Percentiles rank a stretch among this genome's conserved stretches.
Evolutionary conservation across 2,113 vertebrate genomes (phyloP).

Genomic region (Canis aureus): DNA sequence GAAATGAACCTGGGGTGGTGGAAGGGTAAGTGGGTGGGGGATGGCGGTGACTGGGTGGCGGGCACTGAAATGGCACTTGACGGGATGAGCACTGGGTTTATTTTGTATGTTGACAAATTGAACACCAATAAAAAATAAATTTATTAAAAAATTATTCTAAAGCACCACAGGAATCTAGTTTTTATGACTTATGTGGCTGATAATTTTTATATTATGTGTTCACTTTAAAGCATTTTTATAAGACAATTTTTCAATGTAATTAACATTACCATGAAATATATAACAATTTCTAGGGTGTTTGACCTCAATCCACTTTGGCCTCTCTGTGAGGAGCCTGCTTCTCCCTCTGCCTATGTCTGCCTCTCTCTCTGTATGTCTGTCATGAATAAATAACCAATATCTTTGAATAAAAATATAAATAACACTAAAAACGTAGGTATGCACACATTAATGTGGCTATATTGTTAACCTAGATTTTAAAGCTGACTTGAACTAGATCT

Average conservation of each 20-base stretch:
- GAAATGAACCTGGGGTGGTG: no score
- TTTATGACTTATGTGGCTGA: background rate
- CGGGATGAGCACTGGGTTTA: no score
- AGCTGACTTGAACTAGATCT: constrained; percentile 9
- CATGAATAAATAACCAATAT: background rate
- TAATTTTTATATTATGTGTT: background rate
- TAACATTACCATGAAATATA: background rate
- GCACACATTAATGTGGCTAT: background rate
- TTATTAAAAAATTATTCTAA: background rate
- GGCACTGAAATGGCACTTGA: no score
- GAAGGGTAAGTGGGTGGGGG: no score
- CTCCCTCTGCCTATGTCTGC: no score
- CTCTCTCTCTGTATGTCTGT: no score
- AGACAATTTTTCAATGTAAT: background rate
- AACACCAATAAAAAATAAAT: no score
- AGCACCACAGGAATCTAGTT: background rate
- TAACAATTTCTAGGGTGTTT: background rate
- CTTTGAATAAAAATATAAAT: background rate
- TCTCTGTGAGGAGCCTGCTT: background rate
- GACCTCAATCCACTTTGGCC: background rate
- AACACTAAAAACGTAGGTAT: background rate
- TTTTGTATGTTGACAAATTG: no score
- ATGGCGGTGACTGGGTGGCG: no score
- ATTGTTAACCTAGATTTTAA: background rate
- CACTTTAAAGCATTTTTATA: background rate